Conservation (phyloP, 2,113 vertebrate genomes). For the Sapayoa aenigma region DNA sequence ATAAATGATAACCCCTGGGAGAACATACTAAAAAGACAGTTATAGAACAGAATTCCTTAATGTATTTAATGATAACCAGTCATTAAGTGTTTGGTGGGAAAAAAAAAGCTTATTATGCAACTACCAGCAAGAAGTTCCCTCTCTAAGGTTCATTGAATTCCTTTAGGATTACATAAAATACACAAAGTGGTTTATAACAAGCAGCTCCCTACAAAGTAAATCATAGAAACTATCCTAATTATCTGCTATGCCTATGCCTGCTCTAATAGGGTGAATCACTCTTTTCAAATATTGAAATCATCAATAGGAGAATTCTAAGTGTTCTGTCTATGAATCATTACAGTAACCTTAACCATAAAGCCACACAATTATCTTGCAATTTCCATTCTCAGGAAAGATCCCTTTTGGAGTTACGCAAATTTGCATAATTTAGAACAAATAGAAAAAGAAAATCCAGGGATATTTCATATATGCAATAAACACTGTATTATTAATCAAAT, state of each 20-base stretch:
- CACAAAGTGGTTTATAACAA: constrained; percentile 42
- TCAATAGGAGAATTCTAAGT: not conserved
- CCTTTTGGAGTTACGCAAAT: not conserved
- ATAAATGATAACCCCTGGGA: not conserved
- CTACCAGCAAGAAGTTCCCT: constrained; percentile 43
- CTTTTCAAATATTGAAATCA: not conserved
- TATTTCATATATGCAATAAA: not conserved
- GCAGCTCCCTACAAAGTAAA: not conserved
- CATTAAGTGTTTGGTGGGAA: not conserved
- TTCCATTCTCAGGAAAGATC: not conserved
- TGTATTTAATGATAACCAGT: constrained; percentile 37
- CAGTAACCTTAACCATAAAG: not conserved
- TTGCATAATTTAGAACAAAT: not conserved
- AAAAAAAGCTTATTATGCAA: constrained; percentile 34
- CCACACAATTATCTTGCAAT: not conserved
- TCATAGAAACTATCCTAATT: constrained; percentile 16
- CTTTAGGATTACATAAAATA: constrained; percentile 58
- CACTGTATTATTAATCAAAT: not conserved
- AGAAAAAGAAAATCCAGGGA: not conserved
- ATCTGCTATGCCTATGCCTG: not conserved
- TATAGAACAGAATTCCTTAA: constrained; percentile 20
- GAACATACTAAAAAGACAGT: not conserved
- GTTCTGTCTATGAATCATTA: not conserved
- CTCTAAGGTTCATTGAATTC: constrained; percentile 56
- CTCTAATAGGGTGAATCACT: not conserved